Conservation (phyloP, 2,888 invertebrate species). For the Hypsopygia costalis region DNA sequence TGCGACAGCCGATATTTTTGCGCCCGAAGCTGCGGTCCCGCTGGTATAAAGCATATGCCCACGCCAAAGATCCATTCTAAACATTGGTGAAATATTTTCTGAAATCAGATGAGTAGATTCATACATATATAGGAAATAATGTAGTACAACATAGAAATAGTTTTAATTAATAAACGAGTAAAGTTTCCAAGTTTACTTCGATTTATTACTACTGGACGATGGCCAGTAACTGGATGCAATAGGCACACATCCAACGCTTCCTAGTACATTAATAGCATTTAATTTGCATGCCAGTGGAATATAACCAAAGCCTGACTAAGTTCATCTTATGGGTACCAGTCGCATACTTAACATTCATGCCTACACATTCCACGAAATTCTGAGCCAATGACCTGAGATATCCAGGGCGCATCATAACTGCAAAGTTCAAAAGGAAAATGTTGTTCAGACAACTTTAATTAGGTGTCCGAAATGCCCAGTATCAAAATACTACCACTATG, state of each 20-base stretch:
- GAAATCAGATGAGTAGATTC: no score
- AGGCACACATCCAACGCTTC: constrained; percentile 66
- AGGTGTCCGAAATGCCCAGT: constrained; percentile 10
- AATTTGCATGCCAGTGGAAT: constrained; percentile 36
- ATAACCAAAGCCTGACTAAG: constrained; percentile 42
- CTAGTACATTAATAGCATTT: constrained; percentile 58
- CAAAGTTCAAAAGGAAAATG: constrained; percentile 47
- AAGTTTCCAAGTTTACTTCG: neutral
- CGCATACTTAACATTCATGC: constrained; percentile 6
- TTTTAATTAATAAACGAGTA: constrained; percentile 2
- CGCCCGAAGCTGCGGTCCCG: no score
- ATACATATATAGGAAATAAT: no score
- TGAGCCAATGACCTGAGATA: constrained; percentile 36
- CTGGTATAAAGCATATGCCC: no score
- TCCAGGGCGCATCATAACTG: constrained; percentile 16
- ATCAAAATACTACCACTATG: neutral
- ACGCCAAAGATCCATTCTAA: no score
- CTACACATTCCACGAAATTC: constrained; percentile 25
- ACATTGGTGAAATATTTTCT: no score
- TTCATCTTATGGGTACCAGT: constrained; percentile 9
- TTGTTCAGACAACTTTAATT: constrained; percentile 22
- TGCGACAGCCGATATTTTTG: no score
- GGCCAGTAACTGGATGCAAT: constrained; percentile 48
- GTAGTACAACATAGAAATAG: neutral
- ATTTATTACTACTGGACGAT: constrained; percentile 43